Base-by-base conservation (phyloP, 2,888 invertebrate species). In the Agrotis ipsilon region DNA sequence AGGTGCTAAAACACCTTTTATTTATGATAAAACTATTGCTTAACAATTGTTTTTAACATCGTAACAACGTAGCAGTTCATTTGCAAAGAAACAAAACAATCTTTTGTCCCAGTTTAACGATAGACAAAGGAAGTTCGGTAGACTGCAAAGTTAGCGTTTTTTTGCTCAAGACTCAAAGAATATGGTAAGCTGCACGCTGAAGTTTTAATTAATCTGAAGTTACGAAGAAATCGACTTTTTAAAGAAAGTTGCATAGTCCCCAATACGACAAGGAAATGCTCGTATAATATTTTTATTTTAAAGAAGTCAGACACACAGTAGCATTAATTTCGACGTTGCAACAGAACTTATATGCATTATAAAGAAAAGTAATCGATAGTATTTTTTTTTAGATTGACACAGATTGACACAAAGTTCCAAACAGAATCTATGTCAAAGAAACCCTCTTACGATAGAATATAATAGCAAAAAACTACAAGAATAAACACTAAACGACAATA, bases 171-270 rank as follows among this genome's bases (percentile, higher is more conserved):
- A 54, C 27, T 51, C 21, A 45, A 65, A 81, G 58, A 81, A 62
- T 64, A 78, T 61, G 66, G 48, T 48, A 61, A 51, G 55, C 58
- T 61, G 65, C 66, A 71, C 54, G 73, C 21, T 54, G 19, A 72
- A 76, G 71, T 80, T 83, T 84, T 82, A 82, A 84, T 83, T 82
- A 80, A 63, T 66, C 32, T 18, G 57, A 24, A 43, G 59, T 55
- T 27, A 43, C 16, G 57, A 72, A 67, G 48, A 68, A 58, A 67
- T 55, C 55, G 61, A 65, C 52, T 71, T 81, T 79, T 46, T 2
- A 63, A 68, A 60, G 24, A 54, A 76, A 71, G 24, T 52, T 59
- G 48, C 45, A 60, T 4, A 16, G 57, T 46, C 55, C 32, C 55
- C 55, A 45, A 63, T 59, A 52, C 52, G 32, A 77, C 27, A 46